phyloP scores from a whole-genome alignment of 2,797 vertebrate species.

The Sebastes kiyomatsui region DNA sequence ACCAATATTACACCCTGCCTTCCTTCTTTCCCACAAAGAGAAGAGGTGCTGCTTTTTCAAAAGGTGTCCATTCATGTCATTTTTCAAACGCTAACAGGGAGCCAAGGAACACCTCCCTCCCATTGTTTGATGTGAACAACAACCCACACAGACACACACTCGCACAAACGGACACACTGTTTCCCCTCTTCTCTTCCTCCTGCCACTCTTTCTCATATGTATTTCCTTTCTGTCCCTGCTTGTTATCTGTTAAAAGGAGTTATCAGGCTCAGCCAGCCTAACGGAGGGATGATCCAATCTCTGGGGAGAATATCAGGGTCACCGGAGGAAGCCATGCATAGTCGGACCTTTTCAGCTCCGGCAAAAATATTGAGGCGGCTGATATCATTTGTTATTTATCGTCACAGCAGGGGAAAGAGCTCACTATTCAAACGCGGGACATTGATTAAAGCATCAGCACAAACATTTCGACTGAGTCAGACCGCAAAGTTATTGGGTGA shows the following conservation, averaged over 20 bases:
- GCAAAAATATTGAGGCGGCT: not conserved
- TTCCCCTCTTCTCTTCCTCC: not conserved
- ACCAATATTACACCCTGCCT: conserved; percentile 54
- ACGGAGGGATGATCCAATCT: conserved; percentile 52
- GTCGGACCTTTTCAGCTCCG: conserved; percentile 5
- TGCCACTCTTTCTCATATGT: conserved; percentile 3
- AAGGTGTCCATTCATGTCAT: conserved; percentile 53
- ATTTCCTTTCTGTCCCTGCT: conserved; percentile 43
- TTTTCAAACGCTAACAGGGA: conserved; percentile 60
- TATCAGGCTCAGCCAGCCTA: conserved; percentile 56
- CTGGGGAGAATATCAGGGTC: conserved; percentile 43
- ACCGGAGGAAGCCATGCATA: conserved; percentile 28
- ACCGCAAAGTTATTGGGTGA: conserved; percentile 7
- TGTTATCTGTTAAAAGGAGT: conserved; percentile 55
- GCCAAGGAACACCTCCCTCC: conserved; percentile 45
- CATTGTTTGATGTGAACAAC: conserved; percentile 57
- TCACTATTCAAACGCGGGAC: not conserved
- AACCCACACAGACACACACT: not conserved
- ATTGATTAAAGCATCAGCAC: conserved; percentile 27
- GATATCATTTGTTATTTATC: conserved; percentile 19
- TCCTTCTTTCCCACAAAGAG: conserved; percentile 27
- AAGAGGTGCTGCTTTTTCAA: conserved; percentile 47
- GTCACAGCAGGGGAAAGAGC: not conserved
- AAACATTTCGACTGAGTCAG: conserved; percentile 18
- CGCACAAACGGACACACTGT: conserved; percentile 8